Percentiles rank a stretch among this genome's conserved stretches.
Evolutionary conservation across 1,140 invertebrate species (phyloP).

Genomic region (Drosophila tani): DNA sequence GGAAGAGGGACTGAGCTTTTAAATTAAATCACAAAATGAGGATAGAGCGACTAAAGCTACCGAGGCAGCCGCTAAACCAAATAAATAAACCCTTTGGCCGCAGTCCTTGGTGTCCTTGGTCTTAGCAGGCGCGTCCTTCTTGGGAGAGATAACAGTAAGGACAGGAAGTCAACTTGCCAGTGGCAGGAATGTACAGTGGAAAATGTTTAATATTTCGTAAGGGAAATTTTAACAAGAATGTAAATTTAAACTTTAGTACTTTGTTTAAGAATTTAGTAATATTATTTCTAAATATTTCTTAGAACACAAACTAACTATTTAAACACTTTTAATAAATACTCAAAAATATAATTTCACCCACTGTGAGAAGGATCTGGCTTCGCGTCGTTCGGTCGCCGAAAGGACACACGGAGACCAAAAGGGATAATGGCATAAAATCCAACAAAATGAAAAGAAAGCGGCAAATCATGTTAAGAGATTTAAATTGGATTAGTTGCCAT

Average conservation of each 20-base stretch:
- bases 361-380: conserved; percentile 19
- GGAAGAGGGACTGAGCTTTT: conserved; percentile 59
- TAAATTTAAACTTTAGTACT: too few species aligned
- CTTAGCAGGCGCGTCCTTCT: conserved; percentile 47
- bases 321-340: not conserved
- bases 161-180: conserved; percentile 72
- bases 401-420: conserved; percentile 55
- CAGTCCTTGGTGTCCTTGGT: conserved; percentile 62
- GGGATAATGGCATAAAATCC: conserved; percentile 80
- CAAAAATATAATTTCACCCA: not conserved
- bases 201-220: not conserved
- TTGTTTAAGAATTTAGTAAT: too few species aligned
- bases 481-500: conserved; percentile 80
- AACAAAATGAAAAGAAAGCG: conserved; percentile 82
- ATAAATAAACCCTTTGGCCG: conserved; percentile 80
- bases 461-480: conserved; percentile 83
- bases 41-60: conserved; percentile 64
- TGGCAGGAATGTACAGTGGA: conserved; percentile 18
- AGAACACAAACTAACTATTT: not conserved
- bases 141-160: conserved; percentile 52
- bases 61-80: conserved; percentile 67
- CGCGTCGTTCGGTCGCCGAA: conserved; percentile 55
- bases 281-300: not conserved
- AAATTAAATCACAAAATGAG: conserved; percentile 82
- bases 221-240: too few species aligned